phyloP scores from a whole-genome alignment of 2,113 vertebrate genomes.

The Choloepus hoffmanni region DNA sequence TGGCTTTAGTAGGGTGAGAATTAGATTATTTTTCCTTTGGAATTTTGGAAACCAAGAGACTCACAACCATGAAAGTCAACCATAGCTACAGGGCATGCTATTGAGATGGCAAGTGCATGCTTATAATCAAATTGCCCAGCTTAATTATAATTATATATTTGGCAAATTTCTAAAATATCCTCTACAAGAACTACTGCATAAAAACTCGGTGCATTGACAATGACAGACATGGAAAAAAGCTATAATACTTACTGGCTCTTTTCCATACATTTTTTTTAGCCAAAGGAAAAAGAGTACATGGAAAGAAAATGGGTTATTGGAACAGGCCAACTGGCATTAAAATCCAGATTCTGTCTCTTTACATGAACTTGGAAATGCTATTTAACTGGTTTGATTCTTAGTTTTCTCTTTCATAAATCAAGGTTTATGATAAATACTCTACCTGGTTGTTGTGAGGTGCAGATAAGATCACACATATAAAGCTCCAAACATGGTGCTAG shows the following conservation, averaged over 20 bases:
- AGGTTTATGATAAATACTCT: not conserved
- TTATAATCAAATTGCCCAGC: constrained; percentile 46
- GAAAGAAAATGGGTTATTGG: constrained; percentile 34
- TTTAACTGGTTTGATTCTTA: not conserved
- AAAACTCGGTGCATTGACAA: not conserved
- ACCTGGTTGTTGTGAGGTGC: not conserved
- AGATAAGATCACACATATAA: not conserved
- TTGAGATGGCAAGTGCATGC: not conserved
- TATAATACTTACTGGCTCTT: not conserved
- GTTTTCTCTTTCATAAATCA: constrained; percentile 9
- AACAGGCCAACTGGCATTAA: not conserved
- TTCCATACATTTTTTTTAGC: not conserved
- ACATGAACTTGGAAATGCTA: constrained; percentile 8
- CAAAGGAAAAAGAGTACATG: not conserved
- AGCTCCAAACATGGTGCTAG: not conserved
- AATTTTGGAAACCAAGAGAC: constrained; percentile 8
- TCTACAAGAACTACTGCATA: not conserved
- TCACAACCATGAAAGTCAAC: not conserved
- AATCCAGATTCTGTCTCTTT: not conserved
- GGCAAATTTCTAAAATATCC: constrained; percentile 16
- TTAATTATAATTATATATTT: constrained; percentile 51
- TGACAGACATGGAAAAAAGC: not conserved
- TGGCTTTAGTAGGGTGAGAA: not conserved
- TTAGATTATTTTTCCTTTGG: not conserved
- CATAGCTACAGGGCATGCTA: no score